Base-by-base conservation (phyloP, 1,140 invertebrate genomes). In the Sarcophaga peregrina region DNA sequence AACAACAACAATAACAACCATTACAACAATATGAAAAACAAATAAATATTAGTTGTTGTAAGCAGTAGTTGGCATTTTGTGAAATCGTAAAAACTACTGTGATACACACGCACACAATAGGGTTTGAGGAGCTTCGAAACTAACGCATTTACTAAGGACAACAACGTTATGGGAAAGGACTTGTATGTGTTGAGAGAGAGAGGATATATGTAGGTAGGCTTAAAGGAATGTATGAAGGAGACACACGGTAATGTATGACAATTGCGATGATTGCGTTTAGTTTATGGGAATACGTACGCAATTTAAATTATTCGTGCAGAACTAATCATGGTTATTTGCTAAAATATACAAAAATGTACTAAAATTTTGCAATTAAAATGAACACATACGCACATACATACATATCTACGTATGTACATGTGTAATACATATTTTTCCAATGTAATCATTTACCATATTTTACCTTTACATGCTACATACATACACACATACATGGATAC, bases 261-360 rank as follows among this genome's bases (percentile, higher is more conserved):
- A n/a, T 8, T 17, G 47, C 25, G 25, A 37, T 37, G 25, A 37
- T 37, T 48, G n/a, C 17, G 74, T 47, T 48, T 76, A 50, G 75
- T 68, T 68, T 68, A 50, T 78, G 75, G 75, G 48, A 15, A 1
- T 74, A 52, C 47, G 1, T 74, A 52, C 47, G 37, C 75, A 78
- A 50, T 78, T 78, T 78, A 78, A 78, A 78, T 78, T 78, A 20
- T 50, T 78, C 75, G 75, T 78, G 75, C 75, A 50, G 75, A 78
- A 78, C 75, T 78, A 78, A 78, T 78, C 75, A 78, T 48, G 10
- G 48, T 78, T 78, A 78, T 78, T 78, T 78, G 62, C 62, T 68
- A 68, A 68, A 68, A n/a, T 76, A 47, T 47, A 45, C 75, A 78
- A 50, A 72, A 78, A 50, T 20, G 50, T 25, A 78, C 8, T 10